Evolutionary conservation across 1,140 invertebrate species (phyloP), one percentile per base, ranked within the genome.

Genomic region (Nilaparvata lugens): DNA sequence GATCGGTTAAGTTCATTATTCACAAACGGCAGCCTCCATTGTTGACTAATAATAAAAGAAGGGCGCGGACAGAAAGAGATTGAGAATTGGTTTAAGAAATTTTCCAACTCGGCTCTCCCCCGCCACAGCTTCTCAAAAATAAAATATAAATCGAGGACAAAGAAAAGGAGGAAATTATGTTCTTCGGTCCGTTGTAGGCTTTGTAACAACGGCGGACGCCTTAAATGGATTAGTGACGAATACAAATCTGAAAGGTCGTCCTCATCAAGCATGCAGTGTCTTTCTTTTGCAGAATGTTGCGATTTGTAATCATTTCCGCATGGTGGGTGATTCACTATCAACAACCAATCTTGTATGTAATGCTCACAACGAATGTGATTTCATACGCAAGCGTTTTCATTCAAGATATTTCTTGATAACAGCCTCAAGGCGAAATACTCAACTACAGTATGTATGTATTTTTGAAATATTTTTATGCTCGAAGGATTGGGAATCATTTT

Each of bases 1-100:
- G 43, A 60, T 60, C 51, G 59, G 59, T 60, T 60, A 42, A 60
- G 55, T 51, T 52, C 59, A 43, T 60, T 60, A 60, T 55, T 60
- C 52, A 43, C 31, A 42, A 53, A 48, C 45, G 45, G 45, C 16
- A 53, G 52, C 52, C 55, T 25, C 59, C 24, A 60, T 60, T 60
- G 59, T 60, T 42, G n/a, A 28, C 21, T 35, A 60, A 60, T 60
- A 60, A 60, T 43, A 54, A 55, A 59, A 42, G 48, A 48, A 35
- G 31, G 31, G 31, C 7, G 31, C 31, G 31, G 31, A 35, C 31
- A 35, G 31, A 59, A 43, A 31, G 43, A 59, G 57, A 28, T 25
- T 59, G 31, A 28, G 28, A 59, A 59, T 59, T 59, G 57, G 57
- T 59, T 59, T 59, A 59, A 52, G 57, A 59, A 38, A 59, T 51